Base-by-base conservation (phyloP, 2,797 vertebrate genomes). In the Gallirallus australis region DNA sequence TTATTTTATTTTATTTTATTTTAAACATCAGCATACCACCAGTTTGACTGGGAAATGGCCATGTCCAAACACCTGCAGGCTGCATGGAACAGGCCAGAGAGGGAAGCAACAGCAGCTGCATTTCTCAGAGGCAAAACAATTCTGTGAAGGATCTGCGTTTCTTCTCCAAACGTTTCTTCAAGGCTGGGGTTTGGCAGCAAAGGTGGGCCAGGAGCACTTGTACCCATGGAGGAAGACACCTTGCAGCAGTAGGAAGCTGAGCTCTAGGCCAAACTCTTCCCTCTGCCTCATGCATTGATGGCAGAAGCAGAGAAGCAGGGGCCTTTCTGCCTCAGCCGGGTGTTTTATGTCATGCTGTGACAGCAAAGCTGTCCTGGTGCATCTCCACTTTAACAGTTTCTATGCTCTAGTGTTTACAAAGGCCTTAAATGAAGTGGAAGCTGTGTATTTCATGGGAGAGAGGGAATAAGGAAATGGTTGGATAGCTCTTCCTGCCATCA, bases 31-130 rank as follows among this genome's bases (percentile, higher is more conserved):
- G 48, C 94, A 94, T 95, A 77, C 81, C 68, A 50, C 56, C 48
- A 40, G 68, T 82, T 94, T 94, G 82, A 82, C 84, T 93, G 86
- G 60, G 68, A 80, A 80, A 39, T 53, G 53, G 56, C 68, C 3
- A 1, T 72, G 57, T 93, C 81, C 90, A 91, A 80, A 94, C 84
- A 96, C 96, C 96, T 96, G 90, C 89, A 93, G 75, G 57, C 71
- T 70, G 68, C 16, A 2, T 15, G 75, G 78, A 95, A 37, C 31
- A 30, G 82, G 40, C 75, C 64, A 35, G 93, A 50, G 71, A 75
- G 81, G 33, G 76, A 90, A 75, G 57, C 40, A 90, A 33, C 39
- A 87, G 90, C 89, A 92, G 78, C 83, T 96, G 75, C 7, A 1
- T 82, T 75, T 86, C 80, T 39, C 66, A n/a, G 82, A 92, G 71